Base-by-base conservation (phyloP, 2,888 invertebrate genomes). In the Prostheceraeus crozeri region DNA sequence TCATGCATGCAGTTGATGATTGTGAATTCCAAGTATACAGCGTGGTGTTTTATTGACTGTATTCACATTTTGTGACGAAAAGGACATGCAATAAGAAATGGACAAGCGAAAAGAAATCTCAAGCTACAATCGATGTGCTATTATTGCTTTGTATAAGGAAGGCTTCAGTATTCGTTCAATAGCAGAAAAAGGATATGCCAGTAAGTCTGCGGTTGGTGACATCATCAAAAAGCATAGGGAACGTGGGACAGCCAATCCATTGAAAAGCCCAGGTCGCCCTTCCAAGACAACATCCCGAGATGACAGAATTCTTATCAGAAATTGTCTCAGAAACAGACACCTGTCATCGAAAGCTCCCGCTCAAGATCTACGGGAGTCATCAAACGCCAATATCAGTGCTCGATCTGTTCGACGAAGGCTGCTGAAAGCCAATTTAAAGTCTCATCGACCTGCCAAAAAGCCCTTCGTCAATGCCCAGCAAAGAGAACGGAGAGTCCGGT, bases 181-280 rank as follows among this genome's bases (percentile, higher is more conserved):
- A 14, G 45, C 45, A 14, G 19, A 40, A 23, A 40, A 40, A 23
- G 45, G 45, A 40, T 40, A 40, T 40, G 45, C 45, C 45, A 40
- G 6, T 40, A 40, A 40, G 45, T 14, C 45, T 14, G 45, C 45
- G n/a, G 45, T 40, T 14, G 45, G 19, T 19, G 19, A 40, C 45
- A 40, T 40, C 45, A 40, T 40, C 45, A 40, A 40, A 40, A 40
- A 23, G 19, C 21, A 14, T 40, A 14, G 19, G 6, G 45, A 40
- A 14, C 14, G 45, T 14, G 45, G 45, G 19, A 40, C 45, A 40
- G 19, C 19, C 21, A 40, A 40, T 40, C 45, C 45, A 23, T 40
- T 40, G 19, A 40, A 40, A 40, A 40, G 45, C 21, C 45, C 45
- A 14, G 45, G 45, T 40, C 45, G 45, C 45, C 45, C 45, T 40